Conservation (phyloP, 2,888 invertebrate genomes). For the Drosophila lutescens region DNA sequence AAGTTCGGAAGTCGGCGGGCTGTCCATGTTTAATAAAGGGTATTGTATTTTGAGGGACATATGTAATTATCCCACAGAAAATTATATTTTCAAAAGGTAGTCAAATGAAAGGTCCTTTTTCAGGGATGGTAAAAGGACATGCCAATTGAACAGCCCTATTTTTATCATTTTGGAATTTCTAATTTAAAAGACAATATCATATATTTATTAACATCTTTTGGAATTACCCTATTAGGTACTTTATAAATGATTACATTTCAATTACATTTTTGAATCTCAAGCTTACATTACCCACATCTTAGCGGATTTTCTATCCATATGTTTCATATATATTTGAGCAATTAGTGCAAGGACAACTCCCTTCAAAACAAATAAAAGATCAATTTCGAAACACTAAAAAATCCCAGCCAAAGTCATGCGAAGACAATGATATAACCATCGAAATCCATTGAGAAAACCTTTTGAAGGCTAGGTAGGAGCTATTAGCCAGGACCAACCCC, state of each 20-base stretch:
- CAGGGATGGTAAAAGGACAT: neutral
- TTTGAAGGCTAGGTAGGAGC: slow-evolving; percentile 7
- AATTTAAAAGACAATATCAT: neutral
- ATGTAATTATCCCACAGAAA: neutral
- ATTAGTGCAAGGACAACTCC: slow-evolving; percentile 21
- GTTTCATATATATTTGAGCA: neutral
- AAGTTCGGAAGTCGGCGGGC: neutral
- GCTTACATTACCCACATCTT: too few species aligned
- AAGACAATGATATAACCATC: slow-evolving; percentile 25
- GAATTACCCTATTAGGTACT: too few species aligned
- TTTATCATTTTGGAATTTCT: too few species aligned
- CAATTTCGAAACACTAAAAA: slow-evolving; percentile 13
- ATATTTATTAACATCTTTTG: too few species aligned
- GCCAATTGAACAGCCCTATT: neutral
- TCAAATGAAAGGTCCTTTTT: too few species aligned
- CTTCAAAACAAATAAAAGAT: slow-evolving; percentile 14
- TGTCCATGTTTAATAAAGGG: neutral
- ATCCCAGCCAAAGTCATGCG: slow-evolving; percentile 27
- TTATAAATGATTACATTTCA: too few species aligned
- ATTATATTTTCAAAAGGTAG: neutral
- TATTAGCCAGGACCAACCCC: slow-evolving; percentile 6
- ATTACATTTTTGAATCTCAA: too few species aligned
- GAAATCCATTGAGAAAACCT: slow-evolving; percentile 18
- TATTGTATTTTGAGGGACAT: neutral
- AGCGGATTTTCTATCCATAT: too few species aligned